Percentiles rank a stretch among this genome's conserved stretches.
phyloP scores from a whole-genome alignment of 37 sponge, comb jelly and placozoan genomes.

The Bolinopsis microptera region DNA sequence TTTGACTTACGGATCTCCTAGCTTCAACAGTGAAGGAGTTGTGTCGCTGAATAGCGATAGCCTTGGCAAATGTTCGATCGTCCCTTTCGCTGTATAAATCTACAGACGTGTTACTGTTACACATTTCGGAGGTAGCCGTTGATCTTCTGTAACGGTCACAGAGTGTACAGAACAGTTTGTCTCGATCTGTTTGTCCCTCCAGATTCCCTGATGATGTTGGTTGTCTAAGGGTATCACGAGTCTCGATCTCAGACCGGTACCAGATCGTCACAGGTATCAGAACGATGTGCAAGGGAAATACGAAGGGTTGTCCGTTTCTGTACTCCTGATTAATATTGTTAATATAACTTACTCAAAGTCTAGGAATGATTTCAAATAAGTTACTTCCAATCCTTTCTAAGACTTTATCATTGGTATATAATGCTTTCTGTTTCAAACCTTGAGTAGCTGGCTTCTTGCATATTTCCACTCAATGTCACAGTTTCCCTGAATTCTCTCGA shows the following conservation, averaged over 20 bases:
- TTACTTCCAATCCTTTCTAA: no score
- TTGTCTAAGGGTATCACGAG: no score
- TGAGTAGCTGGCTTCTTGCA: background rate
- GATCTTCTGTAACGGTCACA: background rate
- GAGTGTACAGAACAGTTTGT: background rate
- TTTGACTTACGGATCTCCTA: no score
- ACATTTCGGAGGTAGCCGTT: background rate
- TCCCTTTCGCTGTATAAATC: background rate
- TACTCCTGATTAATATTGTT: constrained; percentile 53
- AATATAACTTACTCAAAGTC: no score
- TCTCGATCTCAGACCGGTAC: no score
- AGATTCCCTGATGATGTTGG: background rate
- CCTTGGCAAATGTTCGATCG: background rate
- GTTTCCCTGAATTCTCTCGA: no score
- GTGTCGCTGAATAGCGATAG: background rate
- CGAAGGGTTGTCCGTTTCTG: constrained; percentile 27
- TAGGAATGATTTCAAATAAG: no score
- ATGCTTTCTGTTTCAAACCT: no score
- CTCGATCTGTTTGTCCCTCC: background rate
- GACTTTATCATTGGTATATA: no score
- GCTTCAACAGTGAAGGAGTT: background rate
- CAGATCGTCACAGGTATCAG: constrained; percentile 1
- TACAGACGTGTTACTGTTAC: no score
- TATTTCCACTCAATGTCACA: no score
- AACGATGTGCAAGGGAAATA: constrained; percentile 21